Evolutionary conservation across 1,140 invertebrate species (phyloP).

Genomic region (Agrilus planipennis): DNA sequence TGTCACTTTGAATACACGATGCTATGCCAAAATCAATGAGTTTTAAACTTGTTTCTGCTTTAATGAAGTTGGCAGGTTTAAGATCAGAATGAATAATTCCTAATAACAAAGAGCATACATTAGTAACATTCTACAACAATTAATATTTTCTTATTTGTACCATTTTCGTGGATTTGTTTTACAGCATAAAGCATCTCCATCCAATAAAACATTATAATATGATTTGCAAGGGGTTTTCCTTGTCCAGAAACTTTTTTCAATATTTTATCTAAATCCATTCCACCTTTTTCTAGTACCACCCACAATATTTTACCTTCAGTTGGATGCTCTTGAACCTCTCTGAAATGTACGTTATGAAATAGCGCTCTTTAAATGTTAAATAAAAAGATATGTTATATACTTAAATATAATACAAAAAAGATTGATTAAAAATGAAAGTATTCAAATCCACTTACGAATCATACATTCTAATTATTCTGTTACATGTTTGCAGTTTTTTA

Average conservation of each 20-base stretch:
- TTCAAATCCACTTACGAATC: conserved; percentile 84
- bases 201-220: conserved; percentile 83
- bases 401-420: too few species aligned
- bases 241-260: conserved; percentile 49
- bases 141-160: conserved; percentile 41
- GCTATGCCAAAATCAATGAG: conserved; percentile 98
- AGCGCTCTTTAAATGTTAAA: too few species aligned
- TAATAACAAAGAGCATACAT: conserved; percentile 34
- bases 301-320: conserved; percentile 55
- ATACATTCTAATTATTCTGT: conserved; percentile 72
- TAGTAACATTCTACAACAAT: too few species aligned
- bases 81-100: conserved; percentile 92
- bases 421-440: too few species aligned
- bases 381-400: too few species aligned
- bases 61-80: conserved; percentile 93
- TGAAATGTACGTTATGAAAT: too few species aligned
- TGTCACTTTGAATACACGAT: conserved; percentile 76
- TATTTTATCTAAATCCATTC: conserved; percentile 72
- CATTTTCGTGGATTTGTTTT: conserved; percentile 78
- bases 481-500: conserved; percentile 68
- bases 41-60: conserved; percentile 78
- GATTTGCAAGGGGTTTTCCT: conserved; percentile 45
- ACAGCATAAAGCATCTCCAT: conserved; percentile 88
- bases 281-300: conserved; percentile 88
- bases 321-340: too few species aligned